Percentiles rank a stretch among this genome's conserved stretches.
Conservation (phyloP, 2,797 vertebrate genomes). For the Macrochelys suwanniensis region DNA sequence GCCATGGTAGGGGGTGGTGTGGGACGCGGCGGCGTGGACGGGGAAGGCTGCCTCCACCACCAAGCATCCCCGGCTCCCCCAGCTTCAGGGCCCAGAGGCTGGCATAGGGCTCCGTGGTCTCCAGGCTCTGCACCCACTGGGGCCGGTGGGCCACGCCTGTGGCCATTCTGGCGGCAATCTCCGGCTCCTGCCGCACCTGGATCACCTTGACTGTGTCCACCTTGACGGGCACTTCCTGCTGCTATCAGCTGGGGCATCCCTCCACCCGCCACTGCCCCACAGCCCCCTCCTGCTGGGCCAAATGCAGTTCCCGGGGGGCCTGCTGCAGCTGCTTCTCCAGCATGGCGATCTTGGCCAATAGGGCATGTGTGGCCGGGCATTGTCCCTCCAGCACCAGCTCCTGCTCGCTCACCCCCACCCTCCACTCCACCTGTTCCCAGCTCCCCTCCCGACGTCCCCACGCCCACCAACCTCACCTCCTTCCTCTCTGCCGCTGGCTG, state of each 20-base stretch:
- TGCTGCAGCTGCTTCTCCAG: constrained; percentile 88
- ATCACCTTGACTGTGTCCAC: constrained; percentile 69
- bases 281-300: constrained; percentile 81
- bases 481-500: constrained; percentile 33
- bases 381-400: constrained; percentile 79
- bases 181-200: constrained; percentile 69
- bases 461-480: constrained; percentile 84
- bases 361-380: constrained; percentile 81
- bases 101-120: constrained; percentile 42
- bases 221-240: background rate
- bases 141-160: constrained; percentile 43
- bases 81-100: constrained; percentile 40
- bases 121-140: constrained; percentile 68
- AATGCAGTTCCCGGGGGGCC: constrained; percentile 85
- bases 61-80: too few species aligned
- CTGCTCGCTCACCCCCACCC: constrained; percentile 88
- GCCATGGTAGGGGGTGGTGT: too few species aligned
- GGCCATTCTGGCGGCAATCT: constrained; percentile 68
- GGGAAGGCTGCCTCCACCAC: too few species aligned
- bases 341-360: constrained; percentile 85
- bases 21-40: too few species aligned
- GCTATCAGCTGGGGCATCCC: constrained; percentile 51
- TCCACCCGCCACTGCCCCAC: constrained; percentile 35
- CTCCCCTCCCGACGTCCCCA: constrained; percentile 88
- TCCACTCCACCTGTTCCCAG: constrained; percentile 85